Evolutionary conservation across 2,113 vertebrate genomes (phyloP).

Genomic region (Candoia aspera): DNA sequence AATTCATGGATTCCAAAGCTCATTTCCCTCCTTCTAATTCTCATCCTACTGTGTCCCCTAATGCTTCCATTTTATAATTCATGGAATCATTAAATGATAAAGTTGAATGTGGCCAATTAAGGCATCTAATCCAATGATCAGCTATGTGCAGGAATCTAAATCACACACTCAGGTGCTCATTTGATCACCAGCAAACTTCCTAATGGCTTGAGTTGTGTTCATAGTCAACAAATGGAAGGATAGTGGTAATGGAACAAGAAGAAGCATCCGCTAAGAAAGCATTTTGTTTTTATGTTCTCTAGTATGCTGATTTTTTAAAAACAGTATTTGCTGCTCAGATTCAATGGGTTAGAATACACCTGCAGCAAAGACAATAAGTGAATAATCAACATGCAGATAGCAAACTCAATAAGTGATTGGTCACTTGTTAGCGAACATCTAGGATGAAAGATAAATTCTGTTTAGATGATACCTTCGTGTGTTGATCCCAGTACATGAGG

Average conservation of each 20-base stretch:
- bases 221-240: neutral
- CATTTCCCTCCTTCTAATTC: neutral
- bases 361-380: too few species aligned
- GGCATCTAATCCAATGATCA: neutral
- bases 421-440: too few species aligned
- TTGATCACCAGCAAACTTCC: neutral
- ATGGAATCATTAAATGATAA: neutral
- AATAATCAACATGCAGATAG: too few species aligned
- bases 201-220: neutral
- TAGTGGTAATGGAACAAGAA: neutral
- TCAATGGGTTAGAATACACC: neutral
- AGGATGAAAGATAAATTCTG: too few species aligned
- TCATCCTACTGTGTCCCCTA: neutral
- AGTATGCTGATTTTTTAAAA: neutral
- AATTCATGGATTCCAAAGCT: neutral
- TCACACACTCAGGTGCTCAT: neutral
- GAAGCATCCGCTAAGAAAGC: neutral
- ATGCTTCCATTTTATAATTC: neutral
- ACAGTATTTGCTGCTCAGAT: neutral
- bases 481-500: too few species aligned
- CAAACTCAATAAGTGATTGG: too few species aligned
- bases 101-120: neutral
- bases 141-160: neutral
- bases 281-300: neutral
- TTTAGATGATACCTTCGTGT: neutral